Percentiles rank a stretch among this genome's conserved stretches.
phyloP scores from a whole-genome alignment of 2,797 vertebrate genomes.

The Hippoglossus hippoglossus region DNA sequence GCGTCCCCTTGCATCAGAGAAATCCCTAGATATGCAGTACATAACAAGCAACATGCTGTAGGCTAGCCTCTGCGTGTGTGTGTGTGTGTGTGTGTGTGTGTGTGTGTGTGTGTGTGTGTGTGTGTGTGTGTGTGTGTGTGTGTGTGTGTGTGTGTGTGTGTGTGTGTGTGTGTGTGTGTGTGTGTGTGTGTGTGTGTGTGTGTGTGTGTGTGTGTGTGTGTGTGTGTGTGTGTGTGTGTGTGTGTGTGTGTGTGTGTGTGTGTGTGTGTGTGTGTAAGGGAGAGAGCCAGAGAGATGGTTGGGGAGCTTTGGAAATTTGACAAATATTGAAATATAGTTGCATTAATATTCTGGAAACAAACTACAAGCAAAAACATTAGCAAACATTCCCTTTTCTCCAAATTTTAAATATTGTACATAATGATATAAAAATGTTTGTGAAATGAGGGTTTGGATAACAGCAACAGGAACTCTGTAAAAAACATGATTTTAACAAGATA shows the following conservation, averaged over 20 bases:
- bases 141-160: not conserved
- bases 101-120: too few species aligned
- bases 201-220: not conserved
- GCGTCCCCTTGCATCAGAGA: conserved; percentile 88
- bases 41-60: conserved; percentile 67
- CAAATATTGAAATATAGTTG: conserved; percentile 9
- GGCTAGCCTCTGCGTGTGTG: conserved; percentile 30
- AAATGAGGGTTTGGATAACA: conserved; percentile 8
- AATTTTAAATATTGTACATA: not conserved
- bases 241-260: too few species aligned
- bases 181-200: too few species aligned
- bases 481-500: conserved; percentile 23
- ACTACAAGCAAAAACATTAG: conserved; percentile 7
- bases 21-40: conserved; percentile 76
- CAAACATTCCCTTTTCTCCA: not conserved
- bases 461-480: not conserved
- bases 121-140: conserved; percentile 1
- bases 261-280: not conserved
- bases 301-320: conserved; percentile 24
- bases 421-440: conserved; percentile 5
- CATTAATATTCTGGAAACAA: conserved; percentile 11
- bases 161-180: not conserved
- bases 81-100: not conserved
- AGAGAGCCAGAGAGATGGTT: conserved; percentile 16
- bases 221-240: too few species aligned